Percentiles rank a stretch among this genome's conserved stretches.
Conservation (phyloP, 2,888 invertebrate species). For the Rotaria socialis region DNA sequence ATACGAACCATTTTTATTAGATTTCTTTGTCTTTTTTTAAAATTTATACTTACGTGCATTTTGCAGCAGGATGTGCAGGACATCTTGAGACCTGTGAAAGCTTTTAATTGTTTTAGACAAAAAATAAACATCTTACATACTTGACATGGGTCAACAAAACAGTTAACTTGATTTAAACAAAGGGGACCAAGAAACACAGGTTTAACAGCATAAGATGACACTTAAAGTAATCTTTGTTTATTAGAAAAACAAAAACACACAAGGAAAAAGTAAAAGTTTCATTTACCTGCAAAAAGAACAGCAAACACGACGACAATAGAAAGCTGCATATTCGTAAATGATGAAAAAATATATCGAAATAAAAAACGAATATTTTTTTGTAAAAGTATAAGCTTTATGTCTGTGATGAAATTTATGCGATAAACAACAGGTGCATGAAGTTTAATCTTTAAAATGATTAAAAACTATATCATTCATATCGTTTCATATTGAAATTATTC, state of each 20-base stretch:
- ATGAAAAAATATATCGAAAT: neutral
- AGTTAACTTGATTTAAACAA: neutral
- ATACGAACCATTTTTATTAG: neutral
- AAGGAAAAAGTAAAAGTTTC: neutral
- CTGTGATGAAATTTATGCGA: neutral
- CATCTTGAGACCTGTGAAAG: neutral
- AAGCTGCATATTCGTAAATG: neutral
- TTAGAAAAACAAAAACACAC: neutral
- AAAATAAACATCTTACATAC: neutral
- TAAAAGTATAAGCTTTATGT: neutral
- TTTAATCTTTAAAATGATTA: neutral
- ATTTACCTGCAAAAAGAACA: neutral
- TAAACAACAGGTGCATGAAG: neutral
- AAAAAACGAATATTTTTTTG: neutral
- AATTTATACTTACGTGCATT: neutral
- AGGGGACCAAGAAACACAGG: neutral
- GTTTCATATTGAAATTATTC: neutral
- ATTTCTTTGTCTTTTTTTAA: neutral
- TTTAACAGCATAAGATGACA: neutral
- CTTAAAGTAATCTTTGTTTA: neutral
- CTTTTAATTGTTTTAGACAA: neutral
- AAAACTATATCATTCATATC: neutral
- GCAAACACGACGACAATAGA: neutral
- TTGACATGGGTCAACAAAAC: constrained; percentile 10
- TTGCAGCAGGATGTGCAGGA: neutral